Evolutionary conservation across 2,888 invertebrate species (phyloP), one percentile per base, ranked within the genome.

Genomic region (Pheosia tremula): DNA sequence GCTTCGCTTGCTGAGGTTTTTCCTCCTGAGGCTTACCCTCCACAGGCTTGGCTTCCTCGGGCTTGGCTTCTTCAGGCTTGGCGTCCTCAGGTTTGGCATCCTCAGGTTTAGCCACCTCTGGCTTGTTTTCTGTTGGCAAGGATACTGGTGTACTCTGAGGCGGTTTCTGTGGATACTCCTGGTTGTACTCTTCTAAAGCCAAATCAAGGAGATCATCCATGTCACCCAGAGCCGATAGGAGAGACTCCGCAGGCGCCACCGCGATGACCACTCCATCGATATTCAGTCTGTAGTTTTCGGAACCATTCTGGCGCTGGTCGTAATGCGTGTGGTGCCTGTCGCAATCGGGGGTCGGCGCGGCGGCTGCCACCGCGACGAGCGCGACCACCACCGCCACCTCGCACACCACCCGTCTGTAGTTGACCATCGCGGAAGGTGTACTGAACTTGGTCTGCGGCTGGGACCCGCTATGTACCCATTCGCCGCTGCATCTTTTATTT

Each of bases 291-390:
- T 95, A 95, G 89, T 97, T 97, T 75, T 96, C 97, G 0, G 95
- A 92, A 1, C 97, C 97, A 80, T 97, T 97, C 83, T 97, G 97
- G 7, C 97, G 89, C 81, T 97, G 97, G 85, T 97, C 97, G 83
- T 95, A 96, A 68, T 76, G 72, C 5, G 62, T 43, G 10, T 71
- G 50, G 37, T 66, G 65, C 54, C 72, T 66, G 49, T 66, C 68
- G 58, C 74, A 75, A 64, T 86, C 84, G n/a, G 82, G 77, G 4
- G 82, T 74, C 4, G 88, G 83, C 0, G 91, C 89, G 0, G 85
- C 82, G 3, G 74, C 64, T 3, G 69, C 76, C 5, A 76, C 61
- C 4, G 77, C 71, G 55, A 80, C 60, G 37, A 84, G 61, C 61
- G 75, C 77, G 50, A 80, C 70, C 37, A 89, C 61, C 59, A 89